These are phyloP conservation scores for Pelecanus crispus DNA, from an alignment of 2,113 vertebrate genomes.

Conservation along the genomic window DNA sequence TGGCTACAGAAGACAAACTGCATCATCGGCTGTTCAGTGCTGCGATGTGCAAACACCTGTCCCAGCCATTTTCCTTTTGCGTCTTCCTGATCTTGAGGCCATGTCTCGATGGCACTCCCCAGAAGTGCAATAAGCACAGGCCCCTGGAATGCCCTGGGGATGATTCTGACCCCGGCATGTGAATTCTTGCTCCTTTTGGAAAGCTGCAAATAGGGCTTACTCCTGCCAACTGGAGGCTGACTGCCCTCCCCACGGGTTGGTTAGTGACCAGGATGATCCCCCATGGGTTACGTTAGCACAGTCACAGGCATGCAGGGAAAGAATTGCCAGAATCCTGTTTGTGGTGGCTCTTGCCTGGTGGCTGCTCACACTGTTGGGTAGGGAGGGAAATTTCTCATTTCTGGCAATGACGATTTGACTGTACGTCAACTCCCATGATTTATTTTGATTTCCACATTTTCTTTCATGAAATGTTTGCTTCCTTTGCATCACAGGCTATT, in stretches of 20 bases:
- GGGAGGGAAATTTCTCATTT: neutral
- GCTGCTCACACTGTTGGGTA: neutral
- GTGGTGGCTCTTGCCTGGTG: neutral
- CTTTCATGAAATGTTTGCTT: conserved; percentile 23
- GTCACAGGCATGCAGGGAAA: neutral
- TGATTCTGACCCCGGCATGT: neutral
- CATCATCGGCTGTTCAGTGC: neutral
- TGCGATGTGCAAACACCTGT: neutral
- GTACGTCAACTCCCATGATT: neutral
- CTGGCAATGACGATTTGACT: neutral
- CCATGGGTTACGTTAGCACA: neutral
- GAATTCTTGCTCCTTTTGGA: neutral
- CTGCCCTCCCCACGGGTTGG: neutral
- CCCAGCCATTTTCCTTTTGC: neutral
- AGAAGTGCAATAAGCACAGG: neutral
- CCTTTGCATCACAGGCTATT: neutral
- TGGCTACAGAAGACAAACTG: neutral
- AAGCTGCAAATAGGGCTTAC: neutral
- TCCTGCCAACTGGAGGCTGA: neutral
- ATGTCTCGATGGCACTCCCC: fast-evolving
- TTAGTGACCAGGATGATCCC: neutral
- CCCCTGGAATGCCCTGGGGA: neutral
- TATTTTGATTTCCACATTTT: conserved; percentile 16
- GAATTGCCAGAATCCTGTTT: neutral
- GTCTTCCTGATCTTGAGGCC: neutral